A percentile compares a stretch with the other conserved stretches of the same genome.
Evolutionary conservation across 2,113 vertebrate genomes (phyloP).

Genomic region (Pteronura brasiliensis): DNA sequence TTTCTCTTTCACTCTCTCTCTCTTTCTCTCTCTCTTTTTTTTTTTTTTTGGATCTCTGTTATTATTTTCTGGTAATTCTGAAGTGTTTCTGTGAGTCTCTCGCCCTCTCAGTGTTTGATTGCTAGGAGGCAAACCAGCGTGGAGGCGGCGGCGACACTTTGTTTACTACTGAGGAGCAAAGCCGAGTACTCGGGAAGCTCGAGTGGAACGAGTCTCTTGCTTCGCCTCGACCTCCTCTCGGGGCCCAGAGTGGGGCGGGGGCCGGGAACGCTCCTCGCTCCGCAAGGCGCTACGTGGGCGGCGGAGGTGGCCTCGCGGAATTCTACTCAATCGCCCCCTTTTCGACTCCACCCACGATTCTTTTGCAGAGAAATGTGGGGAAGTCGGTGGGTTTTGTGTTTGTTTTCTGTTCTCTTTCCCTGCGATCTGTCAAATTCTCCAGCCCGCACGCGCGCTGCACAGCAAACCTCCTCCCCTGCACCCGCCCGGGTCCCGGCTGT

Average conservation of each 20-base stretch:
- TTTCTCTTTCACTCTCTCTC: constrained; percentile 40
- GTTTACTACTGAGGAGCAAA: constrained; percentile 63
- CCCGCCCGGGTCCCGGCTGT: neutral
- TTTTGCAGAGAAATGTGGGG: neutral
- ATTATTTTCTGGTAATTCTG: neutral
- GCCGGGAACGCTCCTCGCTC: neutral
- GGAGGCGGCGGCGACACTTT: constrained; percentile 65
- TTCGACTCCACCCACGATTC: constrained; percentile 20
- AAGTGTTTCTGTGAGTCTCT: constrained; percentile 53
- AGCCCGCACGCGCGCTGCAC: neutral
- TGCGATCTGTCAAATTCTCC: neutral
- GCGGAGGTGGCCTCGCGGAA: neutral
- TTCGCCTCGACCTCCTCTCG: neutral
- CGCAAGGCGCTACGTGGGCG: neutral
- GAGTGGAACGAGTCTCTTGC: neutral
- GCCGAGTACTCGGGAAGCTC: constrained; percentile 1
- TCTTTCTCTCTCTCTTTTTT: too few species aligned
- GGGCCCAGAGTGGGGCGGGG: neutral
- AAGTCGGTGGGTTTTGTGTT: neutral
- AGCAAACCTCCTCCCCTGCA: neutral
- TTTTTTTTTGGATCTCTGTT: neutral
- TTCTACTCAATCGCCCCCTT: neutral
- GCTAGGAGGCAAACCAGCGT: constrained; percentile 48
- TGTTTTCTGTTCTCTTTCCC: neutral
- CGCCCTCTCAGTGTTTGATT: constrained; percentile 48